Base-by-base conservation (phyloP, 2,113 vertebrate genomes). In the Nannobrachium achirus region DNA sequence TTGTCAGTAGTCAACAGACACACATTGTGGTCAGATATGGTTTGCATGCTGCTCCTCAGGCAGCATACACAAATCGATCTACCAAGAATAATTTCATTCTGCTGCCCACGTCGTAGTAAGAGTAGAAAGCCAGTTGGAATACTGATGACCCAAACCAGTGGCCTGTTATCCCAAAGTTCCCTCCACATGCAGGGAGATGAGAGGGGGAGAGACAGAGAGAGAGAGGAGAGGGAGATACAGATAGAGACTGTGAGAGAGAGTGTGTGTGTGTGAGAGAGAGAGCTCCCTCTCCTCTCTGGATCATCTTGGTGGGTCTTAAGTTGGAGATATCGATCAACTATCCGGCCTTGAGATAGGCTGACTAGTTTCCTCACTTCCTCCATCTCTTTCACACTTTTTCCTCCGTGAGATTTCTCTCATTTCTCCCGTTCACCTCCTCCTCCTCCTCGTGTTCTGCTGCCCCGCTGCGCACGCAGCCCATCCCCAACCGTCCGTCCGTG, bases 71-170 rank as follows among this genome's bases (percentile, higher is more conserved):
- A 63, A 81, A 88, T 89, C 85, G 87, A 89, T 89, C 80, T 71
- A 63, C 69, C 72, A 82, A 80, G 67, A 81, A 76, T 86, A 79
- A 87, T 83, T 86, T 89, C 80, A 89, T 90, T 89, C 84, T 77
- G n/a, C 81, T 79, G 78, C 83, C 88, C 79, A 88, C 81, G 81
- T 78, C 76, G 44, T 70, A 81, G 85, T 77, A 75, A 79, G 80
- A 33, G 25, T 33, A 33, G 83, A 73, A 78, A 79, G 71, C 69
- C 71, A 75, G 67, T 75, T 75, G 83, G 87, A 88, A 90, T 85
- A 88, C 85, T 88, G 86, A 90, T 83, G 83, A 80, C 82, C 83
- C 68, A 33, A 33, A 81, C 76, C 68, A 69, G 63, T 81, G 82
- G 79, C 79, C 71, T 3, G 25, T 73, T 81, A 83, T 81, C 83